Evolutionary conservation across 2,113 vertebrate genomes (phyloP).

Genomic region (Microcebus griseorufus): DNA sequence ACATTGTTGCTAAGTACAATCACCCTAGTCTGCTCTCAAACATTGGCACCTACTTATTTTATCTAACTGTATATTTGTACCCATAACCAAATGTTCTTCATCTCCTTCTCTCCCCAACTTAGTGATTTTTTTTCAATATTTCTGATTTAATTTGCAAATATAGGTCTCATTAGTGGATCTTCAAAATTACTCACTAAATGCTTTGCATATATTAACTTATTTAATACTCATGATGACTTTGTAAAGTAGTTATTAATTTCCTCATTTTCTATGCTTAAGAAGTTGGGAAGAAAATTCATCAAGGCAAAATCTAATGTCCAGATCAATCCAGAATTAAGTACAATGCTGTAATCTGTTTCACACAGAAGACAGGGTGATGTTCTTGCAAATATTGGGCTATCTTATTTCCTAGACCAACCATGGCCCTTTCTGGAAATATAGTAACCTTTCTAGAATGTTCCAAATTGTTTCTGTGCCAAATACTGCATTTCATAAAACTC

Average conservation of each 20-base stretch:
- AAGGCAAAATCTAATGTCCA: slow-evolving; percentile 2
- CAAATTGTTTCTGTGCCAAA: neutral
- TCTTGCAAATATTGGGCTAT: neutral
- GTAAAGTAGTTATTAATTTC: neutral
- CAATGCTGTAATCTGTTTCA: neutral
- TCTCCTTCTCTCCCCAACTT: too few species aligned
- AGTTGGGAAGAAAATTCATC: neutral
- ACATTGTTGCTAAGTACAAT: too few species aligned
- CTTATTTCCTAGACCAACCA: neutral
- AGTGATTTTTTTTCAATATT: neutral
- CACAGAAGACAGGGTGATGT: neutral
- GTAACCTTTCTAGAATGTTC: neutral
- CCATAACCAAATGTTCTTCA: too few species aligned
- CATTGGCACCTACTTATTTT: too few species aligned
- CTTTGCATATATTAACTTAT: neutral
- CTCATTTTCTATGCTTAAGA: slow-evolving; percentile 21
- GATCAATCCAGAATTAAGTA: neutral
- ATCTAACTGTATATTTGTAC: too few species aligned
- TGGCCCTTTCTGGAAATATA: neutral
- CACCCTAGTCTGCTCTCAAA: too few species aligned
- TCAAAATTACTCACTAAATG: neutral
- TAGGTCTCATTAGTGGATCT: neutral
- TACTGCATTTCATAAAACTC: neutral
- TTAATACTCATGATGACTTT: neutral
- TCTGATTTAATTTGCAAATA: neutral